These are phyloP conservation scores for Piezodorus guildinii DNA, from an alignment of 1,140 invertebrate species.

Conservation along the genomic window DNA sequence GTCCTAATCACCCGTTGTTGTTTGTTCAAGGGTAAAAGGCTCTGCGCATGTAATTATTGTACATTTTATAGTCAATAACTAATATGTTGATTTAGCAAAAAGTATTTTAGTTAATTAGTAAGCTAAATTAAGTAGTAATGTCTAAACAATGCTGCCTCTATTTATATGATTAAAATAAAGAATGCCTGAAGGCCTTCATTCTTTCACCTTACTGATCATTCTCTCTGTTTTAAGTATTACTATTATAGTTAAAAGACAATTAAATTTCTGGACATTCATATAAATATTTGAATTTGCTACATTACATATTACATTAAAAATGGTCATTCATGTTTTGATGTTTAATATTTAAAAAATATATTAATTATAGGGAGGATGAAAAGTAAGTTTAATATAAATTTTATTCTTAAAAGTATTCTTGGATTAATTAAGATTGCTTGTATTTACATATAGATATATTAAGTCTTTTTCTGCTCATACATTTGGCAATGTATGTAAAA, in stretches of 20 bases:
- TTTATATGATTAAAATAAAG: neutral
- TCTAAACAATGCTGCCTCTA: slow-evolving; percentile 8
- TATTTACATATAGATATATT: slow-evolving; percentile 1
- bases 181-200: slow-evolving; percentile 12
- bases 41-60: slow-evolving; percentile 32
- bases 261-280: too few relatives aligned
- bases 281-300: too few relatives aligned
- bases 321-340: too few relatives aligned
- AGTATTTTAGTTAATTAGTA: slow-evolving; percentile 10
- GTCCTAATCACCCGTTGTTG: slow-evolving; percentile 23
- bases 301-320: too few relatives aligned
- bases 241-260: too few relatives aligned
- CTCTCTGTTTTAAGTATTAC: neutral
- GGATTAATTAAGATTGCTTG: neutral
- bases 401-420: neutral
- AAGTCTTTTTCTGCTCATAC: neutral
- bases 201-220: slow-evolving; percentile 2
- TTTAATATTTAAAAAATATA: too few relatives aligned
- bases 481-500: neutral
- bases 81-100: slow-evolving; percentile 8
- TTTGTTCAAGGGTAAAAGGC: slow-evolving; percentile 23
- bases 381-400: slow-evolving; percentile 1
- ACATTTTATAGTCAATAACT: slow-evolving; percentile 20
- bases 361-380: neutral
- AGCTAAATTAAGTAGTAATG: slow-evolving; percentile 11